Base-by-base conservation (phyloP, 2,888 invertebrate species). In the Ichneumoninae sp. region DNA sequence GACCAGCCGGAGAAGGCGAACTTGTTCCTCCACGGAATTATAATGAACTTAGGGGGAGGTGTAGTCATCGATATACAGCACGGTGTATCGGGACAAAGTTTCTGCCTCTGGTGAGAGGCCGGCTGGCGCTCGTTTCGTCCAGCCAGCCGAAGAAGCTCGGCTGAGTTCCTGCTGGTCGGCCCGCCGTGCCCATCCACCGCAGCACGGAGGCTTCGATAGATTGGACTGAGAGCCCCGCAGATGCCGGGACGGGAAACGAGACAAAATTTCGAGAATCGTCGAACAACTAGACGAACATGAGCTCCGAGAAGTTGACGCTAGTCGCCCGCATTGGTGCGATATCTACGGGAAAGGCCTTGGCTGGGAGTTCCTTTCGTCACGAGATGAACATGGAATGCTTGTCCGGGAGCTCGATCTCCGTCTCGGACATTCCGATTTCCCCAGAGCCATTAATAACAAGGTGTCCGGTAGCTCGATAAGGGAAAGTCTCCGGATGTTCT, bases 11-110 rank as follows among this genome's bases (percentile, higher is more conserved):
- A 22, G 52, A 66, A 68, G 73, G 13, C 65, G 52, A 81, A 83
- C 83, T 81, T 76, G 83, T 73, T 74, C 68, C 81, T 78, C 40
- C 47, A 26, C 65, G 70, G 81, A 81, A 81, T 84, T 84, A 78
- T 81, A 77, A 83, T 73, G 76, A 81, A 81, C 83, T 76, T 76
- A 40, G 76, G 26, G 36, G 71, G 66, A 3, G 44, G 7, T 33
- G 33, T 73, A 44, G 54, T 47, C 26, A 16, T 54, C 65, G 54
- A 22, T 70, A 63, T 36, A 65, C 7, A 63, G 30, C 63, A 30
- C 13, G 13, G n/a, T 70, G 47, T 54, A 36, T 50, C 47, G 70
- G 26, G 73, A 77, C 73, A 52, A 81, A 81, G 83, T 83, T 81
- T 77, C 73, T 68, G 68, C 71, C 71, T 80, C 60, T 73, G 77